These are phyloP conservation scores for Dipodomys ordii DNA, from an alignment of 2,113 vertebrate genomes.

Conservation along the genomic window DNA sequence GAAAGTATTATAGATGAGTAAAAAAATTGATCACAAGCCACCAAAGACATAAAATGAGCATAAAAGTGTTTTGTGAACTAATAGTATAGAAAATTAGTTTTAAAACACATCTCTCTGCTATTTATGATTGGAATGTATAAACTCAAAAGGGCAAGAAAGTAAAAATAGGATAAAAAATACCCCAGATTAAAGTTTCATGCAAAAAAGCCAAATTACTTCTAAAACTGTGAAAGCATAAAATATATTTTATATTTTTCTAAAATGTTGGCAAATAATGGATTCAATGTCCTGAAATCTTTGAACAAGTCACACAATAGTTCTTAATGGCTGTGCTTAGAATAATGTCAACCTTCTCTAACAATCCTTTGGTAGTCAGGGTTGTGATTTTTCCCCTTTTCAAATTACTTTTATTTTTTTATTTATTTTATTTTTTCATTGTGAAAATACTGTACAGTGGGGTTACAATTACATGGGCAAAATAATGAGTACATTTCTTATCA, in stretches of 20 bases:
- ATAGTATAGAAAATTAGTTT: constrained; percentile 9
- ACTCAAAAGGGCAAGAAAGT: neutral
- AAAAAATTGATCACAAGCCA: constrained; percentile 26
- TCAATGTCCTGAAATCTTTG: neutral
- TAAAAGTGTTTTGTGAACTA: constrained; percentile 17
- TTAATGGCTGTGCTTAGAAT: neutral
- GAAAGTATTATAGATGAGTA: neutral
- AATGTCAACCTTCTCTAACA: too few species aligned
- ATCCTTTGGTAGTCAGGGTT: neutral
- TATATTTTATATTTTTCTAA: neutral
- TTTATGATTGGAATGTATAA: constrained; percentile 41
- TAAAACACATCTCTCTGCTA: constrained; percentile 2
- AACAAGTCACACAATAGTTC: neutral
- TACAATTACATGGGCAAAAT: too few species aligned
- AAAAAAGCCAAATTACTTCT: neutral
- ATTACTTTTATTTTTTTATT: neutral
- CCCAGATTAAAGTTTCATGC: neutral
- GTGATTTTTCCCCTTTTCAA: neutral
- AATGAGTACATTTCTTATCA: too few species aligned
- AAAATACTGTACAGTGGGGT: too few species aligned
- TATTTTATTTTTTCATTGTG: too few species aligned
- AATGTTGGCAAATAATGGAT: neutral
- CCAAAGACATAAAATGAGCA: neutral
- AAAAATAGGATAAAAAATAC: neutral
- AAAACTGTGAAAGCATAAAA: neutral